phyloP scores from a whole-genome alignment of 2,888 invertebrate species.

The Corbicula japonica region DNA sequence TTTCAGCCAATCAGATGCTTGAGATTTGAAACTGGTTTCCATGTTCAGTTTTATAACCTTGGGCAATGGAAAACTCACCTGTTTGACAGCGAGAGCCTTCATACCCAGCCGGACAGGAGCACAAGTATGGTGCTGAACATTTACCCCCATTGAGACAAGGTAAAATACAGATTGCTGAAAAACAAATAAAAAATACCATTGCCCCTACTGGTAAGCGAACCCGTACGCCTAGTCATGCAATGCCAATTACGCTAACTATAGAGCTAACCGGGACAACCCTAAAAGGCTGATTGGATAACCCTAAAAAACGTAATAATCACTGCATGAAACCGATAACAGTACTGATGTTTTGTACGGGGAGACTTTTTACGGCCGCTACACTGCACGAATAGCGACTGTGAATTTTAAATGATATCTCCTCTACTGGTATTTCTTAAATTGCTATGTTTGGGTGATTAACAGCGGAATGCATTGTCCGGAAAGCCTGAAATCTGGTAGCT shows the following conservation, averaged over 20 bases:
- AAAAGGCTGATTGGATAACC: neutral
- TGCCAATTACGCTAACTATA: neutral
- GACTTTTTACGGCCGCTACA: no score
- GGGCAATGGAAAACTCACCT: no score
- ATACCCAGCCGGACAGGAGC: conserved; percentile 77
- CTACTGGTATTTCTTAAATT: no score
- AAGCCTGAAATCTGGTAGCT: no score
- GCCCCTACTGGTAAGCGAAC: no score
- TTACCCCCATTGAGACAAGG: conserved; percentile 82
- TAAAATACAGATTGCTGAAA: conserved; percentile 79
- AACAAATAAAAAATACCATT: no score
- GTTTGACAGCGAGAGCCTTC: conserved; percentile 77
- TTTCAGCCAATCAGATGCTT: neutral
- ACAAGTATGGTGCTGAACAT: conserved; percentile 78
- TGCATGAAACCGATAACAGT: no score
- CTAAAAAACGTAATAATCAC: neutral
- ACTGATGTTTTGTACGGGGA: neutral
- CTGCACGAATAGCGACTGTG: no score
- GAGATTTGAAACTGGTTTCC: neutral
- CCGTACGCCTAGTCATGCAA: neutral
- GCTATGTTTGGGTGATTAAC: no score
- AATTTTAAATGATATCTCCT: no score
- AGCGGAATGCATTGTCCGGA: no score
- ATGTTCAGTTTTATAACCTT: neutral
- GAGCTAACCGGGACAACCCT: neutral